A percentile compares a stretch with the other conserved stretches of the same genome.
Conservation (phyloP, 2,113 vertebrate genomes). For the Maccullochella peelii region DNA sequence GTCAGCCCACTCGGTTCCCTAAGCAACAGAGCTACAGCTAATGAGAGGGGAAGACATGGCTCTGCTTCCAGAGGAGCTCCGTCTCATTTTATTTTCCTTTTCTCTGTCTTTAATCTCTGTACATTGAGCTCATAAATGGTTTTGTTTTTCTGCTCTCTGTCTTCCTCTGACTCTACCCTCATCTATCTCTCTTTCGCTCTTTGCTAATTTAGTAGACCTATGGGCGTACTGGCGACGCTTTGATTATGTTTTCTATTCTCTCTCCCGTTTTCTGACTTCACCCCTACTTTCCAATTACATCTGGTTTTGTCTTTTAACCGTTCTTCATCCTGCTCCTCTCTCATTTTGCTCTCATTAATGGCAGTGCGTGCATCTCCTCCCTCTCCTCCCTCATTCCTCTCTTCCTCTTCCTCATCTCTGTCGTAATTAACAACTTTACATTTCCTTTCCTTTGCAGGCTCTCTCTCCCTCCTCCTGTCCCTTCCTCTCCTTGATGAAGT, state of each 20-base stretch:
- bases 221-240: conserved; percentile 20
- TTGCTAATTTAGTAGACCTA: conserved; percentile 49
- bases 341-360: conserved; percentile 54
- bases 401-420: conserved; percentile 31
- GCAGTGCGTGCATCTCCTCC: conserved; percentile 3
- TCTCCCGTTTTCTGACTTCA: conserved; percentile 24
- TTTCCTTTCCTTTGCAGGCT: conserved; percentile 28
- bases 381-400: conserved; percentile 7
- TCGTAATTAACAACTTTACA: conserved; percentile 56
- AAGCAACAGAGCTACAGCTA: conserved; percentile 71
- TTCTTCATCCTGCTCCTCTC: conserved; percentile 43
- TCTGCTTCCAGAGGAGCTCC: conserved; percentile 50
- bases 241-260: conserved; percentile 54
- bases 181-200: conserved; percentile 32
- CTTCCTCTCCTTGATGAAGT: conserved; percentile 46
- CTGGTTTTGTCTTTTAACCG: conserved; percentile 53
- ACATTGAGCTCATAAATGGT: conserved; percentile 25
- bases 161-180: conserved; percentile 11
- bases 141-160: conserved; percentile 40
- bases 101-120: conserved; percentile 40
- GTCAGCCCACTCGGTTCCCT: conserved; percentile 62
- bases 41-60: conserved; percentile 66
- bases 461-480: neutral
- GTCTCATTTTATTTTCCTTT: conserved; percentile 30
- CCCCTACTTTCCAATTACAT: conserved; percentile 53